phyloP scores from a whole-genome alignment of 2,888 invertebrate species.

The Ichneumon xanthorius region DNA sequence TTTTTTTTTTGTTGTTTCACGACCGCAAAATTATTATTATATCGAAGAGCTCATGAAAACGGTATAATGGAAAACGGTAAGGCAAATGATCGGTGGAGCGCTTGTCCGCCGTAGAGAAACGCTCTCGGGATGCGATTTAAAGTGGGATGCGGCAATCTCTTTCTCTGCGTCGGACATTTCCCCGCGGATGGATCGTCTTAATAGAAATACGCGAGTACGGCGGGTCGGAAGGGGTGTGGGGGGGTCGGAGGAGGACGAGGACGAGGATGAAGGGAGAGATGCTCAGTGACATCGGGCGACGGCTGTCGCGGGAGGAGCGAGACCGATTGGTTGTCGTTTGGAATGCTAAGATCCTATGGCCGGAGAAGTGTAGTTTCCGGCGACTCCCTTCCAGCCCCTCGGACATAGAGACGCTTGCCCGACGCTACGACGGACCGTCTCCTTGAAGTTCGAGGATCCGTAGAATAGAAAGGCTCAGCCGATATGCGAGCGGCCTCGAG shows the following conservation, averaged over 20 bases:
- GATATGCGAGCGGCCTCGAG: constrained; percentile 52
- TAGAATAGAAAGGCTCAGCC: constrained; percentile 57
- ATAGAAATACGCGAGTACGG: constrained; percentile 67
- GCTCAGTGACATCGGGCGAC: constrained; percentile 43
- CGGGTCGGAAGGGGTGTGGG: neutral
- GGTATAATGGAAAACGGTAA: neutral
- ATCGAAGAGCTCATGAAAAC: neutral
- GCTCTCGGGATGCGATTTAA: constrained; percentile 36
- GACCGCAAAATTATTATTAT: neutral
- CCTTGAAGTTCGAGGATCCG: constrained; percentile 41
- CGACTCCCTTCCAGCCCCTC: neutral
- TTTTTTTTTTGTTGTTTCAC: neutral
- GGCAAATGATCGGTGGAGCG: neutral
- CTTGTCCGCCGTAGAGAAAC: neutral
- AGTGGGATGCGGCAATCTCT: constrained; percentile 35
- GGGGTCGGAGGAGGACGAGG: neutral
- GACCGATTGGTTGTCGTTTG: constrained; percentile 64
- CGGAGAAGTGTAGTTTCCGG: constrained; percentile 17
- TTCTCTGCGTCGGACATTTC: constrained; percentile 53
- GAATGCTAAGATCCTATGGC: constrained; percentile 56
- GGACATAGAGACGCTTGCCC: neutral
- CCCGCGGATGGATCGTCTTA: constrained; percentile 66
- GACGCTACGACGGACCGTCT: neutral
- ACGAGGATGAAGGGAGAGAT: constrained; percentile 24
- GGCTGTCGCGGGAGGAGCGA: constrained; percentile 54